phyloP scores from a whole-genome alignment of 2,797 vertebrate species.

The Bovichtus diacanthus region DNA sequence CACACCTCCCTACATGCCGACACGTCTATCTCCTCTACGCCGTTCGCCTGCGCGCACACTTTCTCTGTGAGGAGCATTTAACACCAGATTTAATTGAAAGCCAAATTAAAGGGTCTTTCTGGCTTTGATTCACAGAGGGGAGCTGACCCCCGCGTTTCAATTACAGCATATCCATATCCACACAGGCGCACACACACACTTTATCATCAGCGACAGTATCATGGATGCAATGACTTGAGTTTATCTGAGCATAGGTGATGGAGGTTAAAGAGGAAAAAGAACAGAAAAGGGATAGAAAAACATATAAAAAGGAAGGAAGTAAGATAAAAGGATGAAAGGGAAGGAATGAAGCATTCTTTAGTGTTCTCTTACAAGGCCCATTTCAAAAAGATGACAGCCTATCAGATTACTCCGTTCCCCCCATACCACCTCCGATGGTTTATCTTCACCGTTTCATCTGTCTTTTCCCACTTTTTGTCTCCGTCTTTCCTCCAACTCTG shows the following conservation, averaged over 20 bases:
- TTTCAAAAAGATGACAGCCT: slow-evolving; percentile 60
- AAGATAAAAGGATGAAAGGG: slow-evolving; percentile 55
- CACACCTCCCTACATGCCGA: neutral
- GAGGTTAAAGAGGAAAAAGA: slow-evolving; percentile 57
- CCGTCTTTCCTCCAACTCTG: slow-evolving; percentile 40
- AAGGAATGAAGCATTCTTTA: slow-evolving; percentile 57
- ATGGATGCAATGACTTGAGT: slow-evolving; percentile 31
- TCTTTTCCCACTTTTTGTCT: slow-evolving; percentile 31
- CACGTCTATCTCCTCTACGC: neutral
- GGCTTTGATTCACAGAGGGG: slow-evolving; percentile 68
- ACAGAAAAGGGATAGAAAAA: slow-evolving; percentile 33
- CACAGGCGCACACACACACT: neutral
- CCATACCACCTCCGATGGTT: slow-evolving; percentile 38
- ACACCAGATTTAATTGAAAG: slow-evolving; percentile 79
- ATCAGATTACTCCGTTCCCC: slow-evolving; percentile 62
- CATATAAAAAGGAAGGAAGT: slow-evolving; percentile 27
- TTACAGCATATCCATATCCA: slow-evolving; percentile 59
- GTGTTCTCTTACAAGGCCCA: slow-evolving; percentile 47
- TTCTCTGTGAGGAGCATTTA: slow-evolving; percentile 64
- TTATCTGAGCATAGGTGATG: slow-evolving; percentile 46
- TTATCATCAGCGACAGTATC: slow-evolving; percentile 38
- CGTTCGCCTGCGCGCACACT: neutral
- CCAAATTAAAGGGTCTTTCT: slow-evolving; percentile 75
- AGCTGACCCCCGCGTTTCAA: slow-evolving; percentile 75
- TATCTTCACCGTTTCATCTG: slow-evolving; percentile 55